Evolutionary conservation across 2,113 vertebrate species (phyloP).

Genomic region (Tenrec ecaudatus): DNA sequence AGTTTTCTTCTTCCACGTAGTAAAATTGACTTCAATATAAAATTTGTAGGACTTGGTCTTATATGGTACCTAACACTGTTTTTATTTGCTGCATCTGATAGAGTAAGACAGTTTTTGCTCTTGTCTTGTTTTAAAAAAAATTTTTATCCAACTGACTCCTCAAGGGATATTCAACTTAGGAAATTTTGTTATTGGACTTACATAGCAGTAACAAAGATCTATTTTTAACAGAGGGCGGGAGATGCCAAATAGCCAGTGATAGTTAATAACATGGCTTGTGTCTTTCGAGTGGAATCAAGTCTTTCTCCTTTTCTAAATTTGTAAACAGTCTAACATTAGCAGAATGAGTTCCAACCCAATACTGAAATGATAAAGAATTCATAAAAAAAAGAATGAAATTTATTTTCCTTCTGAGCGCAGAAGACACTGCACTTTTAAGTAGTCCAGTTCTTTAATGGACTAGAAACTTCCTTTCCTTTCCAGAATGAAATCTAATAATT

Average conservation of each 20-base stretch:
- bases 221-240: background rate
- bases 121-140: background rate
- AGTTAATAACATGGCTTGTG: background rate
- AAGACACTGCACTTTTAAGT: background rate
- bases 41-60: background rate
- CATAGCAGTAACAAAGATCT: background rate
- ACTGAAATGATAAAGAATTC: background rate
- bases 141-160: background rate
- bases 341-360: background rate
- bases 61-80: background rate
- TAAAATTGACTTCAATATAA: background rate
- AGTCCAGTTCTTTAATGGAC: background rate
- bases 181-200: background rate
- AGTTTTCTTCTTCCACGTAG: background rate
- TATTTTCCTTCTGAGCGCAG: background rate
- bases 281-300: background rate
- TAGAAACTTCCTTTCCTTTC: background rate
- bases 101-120: background rate
- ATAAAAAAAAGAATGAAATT: background rate
- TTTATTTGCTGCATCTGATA: background rate
- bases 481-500: background rate
- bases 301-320: slow-evolving; percentile 37
- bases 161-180: background rate
- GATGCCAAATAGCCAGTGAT: background rate
- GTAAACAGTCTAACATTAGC: background rate